Conservation (phyloP, 2,113 vertebrate genomes). For the Aptenodytes forsteri region DNA sequence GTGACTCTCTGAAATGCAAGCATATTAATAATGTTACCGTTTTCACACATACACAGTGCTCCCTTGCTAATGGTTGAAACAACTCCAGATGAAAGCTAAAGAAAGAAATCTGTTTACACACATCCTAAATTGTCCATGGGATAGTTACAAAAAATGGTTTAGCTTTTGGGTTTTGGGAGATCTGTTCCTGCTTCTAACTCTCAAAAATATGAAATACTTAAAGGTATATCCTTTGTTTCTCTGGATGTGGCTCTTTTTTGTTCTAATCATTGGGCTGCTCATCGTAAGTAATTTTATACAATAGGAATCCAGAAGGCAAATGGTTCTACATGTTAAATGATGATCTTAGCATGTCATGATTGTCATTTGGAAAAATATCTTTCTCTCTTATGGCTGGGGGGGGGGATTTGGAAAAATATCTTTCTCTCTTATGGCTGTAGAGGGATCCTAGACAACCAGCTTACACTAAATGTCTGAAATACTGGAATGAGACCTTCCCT, state of each 20-base stretch:
- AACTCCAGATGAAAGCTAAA: background rate
- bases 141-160: background rate
- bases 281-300: background rate
- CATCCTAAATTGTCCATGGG: background rate
- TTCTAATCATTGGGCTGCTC: background rate
- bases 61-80: background rate
- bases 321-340: background rate
- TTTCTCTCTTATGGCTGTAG: background rate
- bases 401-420: background rate
- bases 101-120: background rate
- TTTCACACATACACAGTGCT: background rate
- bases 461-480: background rate
- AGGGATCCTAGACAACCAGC: background rate
- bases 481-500: background rate
- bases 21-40: background rate
- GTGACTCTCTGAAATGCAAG: background rate
- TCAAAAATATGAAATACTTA: background rate
- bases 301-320: background rate
- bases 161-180: background rate
- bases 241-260: background rate
- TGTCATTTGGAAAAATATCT: background rate
- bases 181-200: background rate
- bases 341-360: background rate
- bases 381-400: background rate
- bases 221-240: background rate